phyloP scores from a whole-genome alignment of 1,140 invertebrate species.

The Drusus annulatus region DNA sequence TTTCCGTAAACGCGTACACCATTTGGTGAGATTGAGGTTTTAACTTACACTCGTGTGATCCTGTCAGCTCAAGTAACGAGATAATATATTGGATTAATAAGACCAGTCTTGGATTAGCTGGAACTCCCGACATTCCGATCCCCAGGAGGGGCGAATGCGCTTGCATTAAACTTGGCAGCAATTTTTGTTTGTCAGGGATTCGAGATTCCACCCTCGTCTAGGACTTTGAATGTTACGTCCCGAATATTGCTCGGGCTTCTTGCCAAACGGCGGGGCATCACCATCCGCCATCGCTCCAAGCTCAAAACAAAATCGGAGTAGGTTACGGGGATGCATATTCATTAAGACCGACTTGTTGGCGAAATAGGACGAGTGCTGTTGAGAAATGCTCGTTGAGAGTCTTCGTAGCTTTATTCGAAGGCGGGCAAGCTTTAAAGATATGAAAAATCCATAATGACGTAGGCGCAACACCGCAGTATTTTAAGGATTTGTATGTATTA shows the following conservation, averaged over 20 bases:
- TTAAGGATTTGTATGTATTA: no score
- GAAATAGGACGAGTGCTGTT: slow-evolving; percentile 9
- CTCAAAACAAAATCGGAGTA: slow-evolving; percentile 5
- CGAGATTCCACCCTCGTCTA: slow-evolving; percentile 15
- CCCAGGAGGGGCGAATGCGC: background rate
- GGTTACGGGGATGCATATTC: slow-evolving; percentile 23
- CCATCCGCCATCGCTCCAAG: slow-evolving; percentile 14
- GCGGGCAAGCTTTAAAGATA: no score
- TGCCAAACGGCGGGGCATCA: slow-evolving; percentile 34
- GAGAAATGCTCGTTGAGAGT: background rate
- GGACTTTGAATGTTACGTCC: slow-evolving; percentile 17
- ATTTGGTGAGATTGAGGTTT: no score
- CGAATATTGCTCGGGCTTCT: slow-evolving; percentile 23
- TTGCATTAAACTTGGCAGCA: slow-evolving; percentile 37
- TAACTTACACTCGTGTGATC: no score
- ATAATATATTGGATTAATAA: no score
- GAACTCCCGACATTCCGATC: background rate
- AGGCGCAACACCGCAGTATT: no score
- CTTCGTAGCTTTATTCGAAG: background rate
- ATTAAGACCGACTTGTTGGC: slow-evolving; percentile 35
- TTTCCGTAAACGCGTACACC: no score
- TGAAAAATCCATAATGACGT: no score
- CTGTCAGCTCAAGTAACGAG: no score
- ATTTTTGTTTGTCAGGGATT: slow-evolving; percentile 37
- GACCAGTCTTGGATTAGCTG: no score